Conservation (phyloP, 2,113 vertebrate genomes). For the Microcebus tavaratra region DNA sequence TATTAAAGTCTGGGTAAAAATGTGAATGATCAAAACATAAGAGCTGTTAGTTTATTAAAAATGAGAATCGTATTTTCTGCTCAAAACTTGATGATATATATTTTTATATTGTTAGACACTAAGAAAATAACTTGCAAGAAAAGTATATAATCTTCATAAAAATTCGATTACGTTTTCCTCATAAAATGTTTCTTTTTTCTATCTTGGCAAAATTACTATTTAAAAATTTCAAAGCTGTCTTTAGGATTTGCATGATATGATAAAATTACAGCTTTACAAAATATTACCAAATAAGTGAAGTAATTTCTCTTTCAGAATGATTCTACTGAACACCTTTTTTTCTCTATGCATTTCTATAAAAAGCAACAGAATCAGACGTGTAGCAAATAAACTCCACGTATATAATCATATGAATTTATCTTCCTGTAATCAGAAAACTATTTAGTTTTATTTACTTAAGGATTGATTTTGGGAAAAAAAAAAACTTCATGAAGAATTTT, state of each 20-base stretch:
- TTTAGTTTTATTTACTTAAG: background rate
- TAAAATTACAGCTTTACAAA: background rate
- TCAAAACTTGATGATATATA: background rate
- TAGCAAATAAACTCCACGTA: background rate
- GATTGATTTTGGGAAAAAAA: background rate
- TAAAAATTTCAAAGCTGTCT: background rate
- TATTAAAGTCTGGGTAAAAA: background rate
- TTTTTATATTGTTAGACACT: constrained; percentile 38
- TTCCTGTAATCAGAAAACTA: background rate
- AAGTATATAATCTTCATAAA: background rate
- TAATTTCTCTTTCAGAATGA: background rate
- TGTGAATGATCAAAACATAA: background rate
- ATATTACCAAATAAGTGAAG: background rate
- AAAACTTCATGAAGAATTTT: constrained; percentile 45
- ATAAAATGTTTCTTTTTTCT: background rate
- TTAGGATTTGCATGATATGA: background rate
- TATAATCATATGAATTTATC: background rate
- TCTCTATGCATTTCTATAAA: background rate
- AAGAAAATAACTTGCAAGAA: constrained; percentile 2
- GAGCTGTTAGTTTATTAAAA: background rate
- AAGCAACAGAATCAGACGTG: background rate
- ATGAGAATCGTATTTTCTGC: background rate
- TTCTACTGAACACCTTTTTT: background rate
- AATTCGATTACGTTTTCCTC: background rate
- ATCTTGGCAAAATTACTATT: background rate